Percentiles rank a stretch among this genome's conserved stretches.
Conservation (phyloP, 2,113 vertebrate genomes). For the Octodon degus region DNA sequence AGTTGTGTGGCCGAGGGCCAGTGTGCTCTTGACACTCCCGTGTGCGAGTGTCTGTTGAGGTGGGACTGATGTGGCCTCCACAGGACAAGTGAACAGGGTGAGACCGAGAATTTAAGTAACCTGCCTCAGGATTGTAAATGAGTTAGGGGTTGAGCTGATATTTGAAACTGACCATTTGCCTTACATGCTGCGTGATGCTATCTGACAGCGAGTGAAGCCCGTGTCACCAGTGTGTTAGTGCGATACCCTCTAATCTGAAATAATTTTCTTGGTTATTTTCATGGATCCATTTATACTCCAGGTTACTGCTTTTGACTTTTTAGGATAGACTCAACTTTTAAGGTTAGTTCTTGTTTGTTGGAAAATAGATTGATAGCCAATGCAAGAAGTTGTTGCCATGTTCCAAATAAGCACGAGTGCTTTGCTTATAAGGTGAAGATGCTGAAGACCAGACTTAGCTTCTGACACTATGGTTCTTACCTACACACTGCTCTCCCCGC, state of each 20-base stretch:
- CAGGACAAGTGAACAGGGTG: neutral
- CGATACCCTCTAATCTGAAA: neutral
- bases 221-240: neutral
- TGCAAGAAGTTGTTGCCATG: neutral
- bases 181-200: neutral
- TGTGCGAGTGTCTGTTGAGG: neutral
- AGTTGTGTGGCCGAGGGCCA: neutral
- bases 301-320: slow-evolving; percentile 32
- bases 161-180: neutral
- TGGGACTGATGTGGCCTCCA: neutral
- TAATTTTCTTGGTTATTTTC: slow-evolving; percentile 7
- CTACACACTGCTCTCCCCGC: slow-evolving; percentile 93
- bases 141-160: neutral
- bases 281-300: neutral
- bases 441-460: neutral
- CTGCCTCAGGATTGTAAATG: neutral
- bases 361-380: neutral
- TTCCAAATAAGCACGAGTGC: neutral
- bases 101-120: neutral
- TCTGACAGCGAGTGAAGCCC: neutral
- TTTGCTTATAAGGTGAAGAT: neutral
- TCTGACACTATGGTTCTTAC: slow-evolving; percentile 85
- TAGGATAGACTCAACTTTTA: neutral
- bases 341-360: neutral
- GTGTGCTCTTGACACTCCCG: neutral